phyloP scores from a whole-genome alignment of 2,888 invertebrate genomes.

The Camptogramma bilineatum region DNA sequence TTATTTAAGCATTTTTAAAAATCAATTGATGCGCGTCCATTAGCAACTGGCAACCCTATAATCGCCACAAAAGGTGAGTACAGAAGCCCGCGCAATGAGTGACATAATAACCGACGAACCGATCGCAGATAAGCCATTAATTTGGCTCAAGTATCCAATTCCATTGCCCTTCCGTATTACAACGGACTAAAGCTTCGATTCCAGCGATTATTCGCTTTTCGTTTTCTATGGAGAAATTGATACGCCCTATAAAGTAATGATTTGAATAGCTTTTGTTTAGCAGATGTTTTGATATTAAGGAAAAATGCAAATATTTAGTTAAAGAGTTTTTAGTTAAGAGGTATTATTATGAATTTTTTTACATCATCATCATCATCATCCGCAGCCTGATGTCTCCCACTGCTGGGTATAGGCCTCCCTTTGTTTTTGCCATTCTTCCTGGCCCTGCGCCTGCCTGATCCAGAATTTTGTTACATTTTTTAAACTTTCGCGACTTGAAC shows the following conservation, averaged over 20 bases:
- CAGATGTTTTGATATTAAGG: constrained; percentile 55
- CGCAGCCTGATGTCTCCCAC: no score
- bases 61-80: constrained; percentile 59
- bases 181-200: constrained; percentile 41
- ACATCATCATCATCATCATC: no score
- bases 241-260: constrained; percentile 59
- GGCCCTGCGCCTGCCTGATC: no score
- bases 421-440: no score
- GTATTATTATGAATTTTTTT: no score
- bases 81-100: constrained; percentile 71
- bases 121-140: constrained; percentile 82
- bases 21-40: no score
- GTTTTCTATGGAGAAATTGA: constrained; percentile 68
- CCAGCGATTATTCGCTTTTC: constrained; percentile 13
- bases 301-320: no score
- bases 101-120: constrained; percentile 77
- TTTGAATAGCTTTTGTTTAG: constrained; percentile 74
- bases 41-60: constrained; percentile 60
- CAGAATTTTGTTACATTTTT: no score
- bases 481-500: no score
- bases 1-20: no score
- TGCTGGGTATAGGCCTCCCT: no score
- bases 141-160: constrained; percentile 80
- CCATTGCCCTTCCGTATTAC: constrained; percentile 46
- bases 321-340: no score